phyloP scores from a whole-genome alignment of 2,888 invertebrate species.

The Mystacides longicornis region DNA sequence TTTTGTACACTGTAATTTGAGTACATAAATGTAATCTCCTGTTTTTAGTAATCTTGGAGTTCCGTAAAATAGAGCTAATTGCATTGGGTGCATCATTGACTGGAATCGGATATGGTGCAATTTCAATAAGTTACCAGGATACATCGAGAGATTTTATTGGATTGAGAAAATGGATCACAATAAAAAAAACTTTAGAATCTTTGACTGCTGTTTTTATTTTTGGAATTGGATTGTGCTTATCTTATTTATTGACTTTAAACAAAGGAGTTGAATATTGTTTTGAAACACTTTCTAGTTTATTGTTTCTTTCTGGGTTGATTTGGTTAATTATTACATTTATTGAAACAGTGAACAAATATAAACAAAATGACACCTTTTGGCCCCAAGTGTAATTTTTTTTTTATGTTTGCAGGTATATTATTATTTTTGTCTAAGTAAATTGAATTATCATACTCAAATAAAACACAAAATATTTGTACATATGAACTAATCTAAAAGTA shows the following conservation, averaged over 20 bases:
- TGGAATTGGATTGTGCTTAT: conserved; percentile 17
- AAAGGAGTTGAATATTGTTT: conserved; percentile 18
- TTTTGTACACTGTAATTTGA: too few relatives aligned
- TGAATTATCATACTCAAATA: too few relatives aligned
- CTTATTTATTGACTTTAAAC: conserved; percentile 10
- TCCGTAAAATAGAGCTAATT: conserved; percentile 22
- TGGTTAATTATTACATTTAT: conserved; percentile 19
- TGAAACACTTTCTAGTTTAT: conserved; percentile 17
- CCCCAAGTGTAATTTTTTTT: neutral
- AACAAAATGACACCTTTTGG: conserved; percentile 9
- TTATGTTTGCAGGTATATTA: neutral
- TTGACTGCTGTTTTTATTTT: conserved; percentile 26
- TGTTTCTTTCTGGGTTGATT: conserved; percentile 19
- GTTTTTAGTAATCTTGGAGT: conserved; percentile 27
- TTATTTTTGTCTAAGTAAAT: too few relatives aligned
- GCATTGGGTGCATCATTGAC: conserved; percentile 25
- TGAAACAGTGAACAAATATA: conserved; percentile 11
- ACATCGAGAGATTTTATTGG: conserved; percentile 27
- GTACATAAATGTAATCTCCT: conserved; percentile 3
- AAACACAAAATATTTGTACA: too few relatives aligned
- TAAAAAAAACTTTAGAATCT: conserved; percentile 26
- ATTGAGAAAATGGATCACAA: conserved; percentile 25
- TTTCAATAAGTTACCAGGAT: conserved; percentile 25
- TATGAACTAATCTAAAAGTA: too few relatives aligned
- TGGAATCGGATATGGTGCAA: conserved; percentile 28